Conservation (phyloP, 2,113 vertebrate species). For the Pan troglodytes region NHGRI_mPanTro3-v2.1_pri NC_072408.2:77944501-77945000, state of each 20-base stretch:
- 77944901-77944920: neutral
- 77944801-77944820: neutral
- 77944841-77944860: neutral
- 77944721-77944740: neutral
- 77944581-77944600: constrained; percentile 66
- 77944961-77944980: neutral
- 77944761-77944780: neutral
- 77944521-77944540: constrained; percentile 68
- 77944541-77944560: constrained; percentile 57
- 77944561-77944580: constrained; percentile 66
- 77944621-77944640: constrained; percentile 61
- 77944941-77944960: neutral
- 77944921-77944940: neutral
- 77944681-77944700: constrained; percentile 1
- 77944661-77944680: neutral
- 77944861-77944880: neutral
- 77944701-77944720: neutral
- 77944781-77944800: neutral
- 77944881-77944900: neutral
- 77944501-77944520: constrained; percentile 50
- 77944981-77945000: neutral
- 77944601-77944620: constrained; percentile 68
- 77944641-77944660: constrained; percentile 46
- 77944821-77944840: neutral
- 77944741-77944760: neutral